Base-by-base conservation (phyloP, 2,888 invertebrate species). In the Nemoura dubitans region DNA sequence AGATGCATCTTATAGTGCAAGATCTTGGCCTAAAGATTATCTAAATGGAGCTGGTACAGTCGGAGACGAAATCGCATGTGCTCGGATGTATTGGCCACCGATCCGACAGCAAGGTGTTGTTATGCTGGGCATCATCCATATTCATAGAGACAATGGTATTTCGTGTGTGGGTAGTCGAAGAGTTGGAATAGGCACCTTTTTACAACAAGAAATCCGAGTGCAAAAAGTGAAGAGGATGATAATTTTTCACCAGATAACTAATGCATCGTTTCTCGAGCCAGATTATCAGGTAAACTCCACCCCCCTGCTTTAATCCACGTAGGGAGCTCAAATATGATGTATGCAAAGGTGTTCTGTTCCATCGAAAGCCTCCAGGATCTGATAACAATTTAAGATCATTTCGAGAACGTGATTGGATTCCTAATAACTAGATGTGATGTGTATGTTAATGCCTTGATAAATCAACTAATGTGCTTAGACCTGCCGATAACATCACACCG, bases 371-470 rank as follows among this genome's bases (percentile, higher is more conserved):
- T 76, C 84, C 25, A 59, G 2, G 84, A 84, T 84, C 84, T 76
- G 84, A 84, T 84, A 59, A 59, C 14, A 59, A 59, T 59, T 59
- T 84, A 16, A 84, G 29, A 84, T 84, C 84, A 83, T 30, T 84
- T 59, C 27, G 76, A n/a, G 28, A 42, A 84, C 84, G 84, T 84
- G 84, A 84, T 84, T 84, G 43, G 84, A 43, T 76, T 84, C 84
- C 27, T 84, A 84, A 84, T 59, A 84, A 59, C 84, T 76, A 10
- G 84, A 84, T 84, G 84, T 84, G 84, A 84, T 84, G 84, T 84
- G 84, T 84, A 84, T 84, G 84, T 84, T 84, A 84, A 84, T 84
- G 84, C 29, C 29, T 59, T 84, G 84, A 84, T 84, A 84, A 84
- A 84, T 84, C 84, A 84, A 84, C 84, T 84, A 84, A 84, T 84